These are phyloP conservation scores for Nicator chloris DNA, from an alignment of 2,113 vertebrate species.

Conservation along the genomic window DNA sequence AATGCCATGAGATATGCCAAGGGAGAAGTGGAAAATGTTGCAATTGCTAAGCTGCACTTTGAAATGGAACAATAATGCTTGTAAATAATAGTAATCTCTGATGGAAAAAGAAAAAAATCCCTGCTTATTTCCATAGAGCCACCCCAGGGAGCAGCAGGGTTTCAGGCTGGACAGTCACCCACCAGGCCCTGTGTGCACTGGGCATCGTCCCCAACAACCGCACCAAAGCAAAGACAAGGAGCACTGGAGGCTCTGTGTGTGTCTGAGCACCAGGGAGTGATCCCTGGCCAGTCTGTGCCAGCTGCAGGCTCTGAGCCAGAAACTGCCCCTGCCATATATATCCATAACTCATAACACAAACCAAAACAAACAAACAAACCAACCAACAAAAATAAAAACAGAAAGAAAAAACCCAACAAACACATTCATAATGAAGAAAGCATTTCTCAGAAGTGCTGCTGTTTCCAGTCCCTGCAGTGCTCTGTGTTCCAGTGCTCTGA, in stretches of 20 bases:
- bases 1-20: not conserved
- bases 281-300: not conserved
- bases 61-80: not conserved
- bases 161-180: constrained; percentile 12
- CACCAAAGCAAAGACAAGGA: not conserved
- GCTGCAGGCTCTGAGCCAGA: not conserved
- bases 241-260: not conserved
- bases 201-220: not conserved
- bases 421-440: not conserved
- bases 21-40: not conserved
- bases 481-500: not conserved
- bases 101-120: not conserved
- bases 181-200: not conserved
- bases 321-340: not conserved
- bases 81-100: constrained; percentile 20
- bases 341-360: not conserved
- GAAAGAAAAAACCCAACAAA: not conserved
- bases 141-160: not conserved
- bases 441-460: not conserved
- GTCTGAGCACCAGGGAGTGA: not conserved
- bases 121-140: not conserved
- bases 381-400: too few species aligned
- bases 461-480: not conserved
- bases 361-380: not conserved
- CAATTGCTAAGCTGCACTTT: not conserved